Conservation (phyloP, 2,797 vertebrate genomes). For the Gorsachius magnificus region DNA sequence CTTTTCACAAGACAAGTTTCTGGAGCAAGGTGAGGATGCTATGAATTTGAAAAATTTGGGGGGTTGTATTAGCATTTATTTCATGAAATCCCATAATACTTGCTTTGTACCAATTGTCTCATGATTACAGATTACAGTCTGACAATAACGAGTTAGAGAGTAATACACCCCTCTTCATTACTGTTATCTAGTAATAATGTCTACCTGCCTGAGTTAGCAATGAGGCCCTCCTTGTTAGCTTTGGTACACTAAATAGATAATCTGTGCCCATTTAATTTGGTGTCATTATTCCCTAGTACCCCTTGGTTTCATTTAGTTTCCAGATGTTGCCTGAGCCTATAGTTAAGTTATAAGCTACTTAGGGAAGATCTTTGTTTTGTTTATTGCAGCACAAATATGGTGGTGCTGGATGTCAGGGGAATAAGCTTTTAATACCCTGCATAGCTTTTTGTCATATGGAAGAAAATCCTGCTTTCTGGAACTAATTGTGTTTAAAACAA, state of each 20-base stretch:
- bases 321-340: not conserved
- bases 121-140: not conserved
- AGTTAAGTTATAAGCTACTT: not conserved
- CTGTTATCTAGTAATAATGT: not conserved
- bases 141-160: not conserved
- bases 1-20: slow-evolving; percentile 98
- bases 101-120: not conserved
- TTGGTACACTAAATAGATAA: not conserved
- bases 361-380: not conserved
- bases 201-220: not conserved
- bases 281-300: not conserved
- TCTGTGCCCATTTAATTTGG: not conserved
- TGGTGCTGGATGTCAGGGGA: not conserved
- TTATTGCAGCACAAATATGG: slow-evolving; percentile 7
- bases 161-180: not conserved
- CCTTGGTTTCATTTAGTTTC: slow-evolving; percentile 5
- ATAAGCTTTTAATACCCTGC: not conserved
- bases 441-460: not conserved
- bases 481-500: not conserved
- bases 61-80: not conserved
- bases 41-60: not conserved
- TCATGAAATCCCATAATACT: not conserved
- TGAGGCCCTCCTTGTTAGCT: not conserved
- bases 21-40: slow-evolving; percentile 88
- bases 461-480: not conserved